Conservation (phyloP, 2,888 invertebrate species). For the Syrphus vitripennis region DNA sequence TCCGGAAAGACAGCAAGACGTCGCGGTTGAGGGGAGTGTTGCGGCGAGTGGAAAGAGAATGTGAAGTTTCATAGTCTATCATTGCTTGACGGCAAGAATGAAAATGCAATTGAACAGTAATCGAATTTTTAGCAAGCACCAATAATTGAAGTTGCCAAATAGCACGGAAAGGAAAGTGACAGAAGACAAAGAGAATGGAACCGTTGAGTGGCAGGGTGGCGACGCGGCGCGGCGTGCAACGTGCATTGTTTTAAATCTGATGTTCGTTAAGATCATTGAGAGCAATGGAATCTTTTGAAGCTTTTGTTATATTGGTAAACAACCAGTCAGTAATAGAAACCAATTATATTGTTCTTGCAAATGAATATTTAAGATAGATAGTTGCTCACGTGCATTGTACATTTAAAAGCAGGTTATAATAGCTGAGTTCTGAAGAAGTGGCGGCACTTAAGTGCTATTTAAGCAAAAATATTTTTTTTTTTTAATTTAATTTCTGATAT, state of each 20-base stretch:
- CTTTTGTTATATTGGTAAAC: not conserved
- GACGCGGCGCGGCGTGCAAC: not conserved
- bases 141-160: constrained; percentile 31
- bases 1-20: not conserved
- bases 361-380: not conserved
- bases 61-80: constrained; percentile 1
- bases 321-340: not conserved
- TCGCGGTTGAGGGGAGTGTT: not conserved
- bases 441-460: not conserved
- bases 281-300: not conserved
- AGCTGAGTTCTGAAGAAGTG: not conserved
- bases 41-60: constrained; percentile 28
- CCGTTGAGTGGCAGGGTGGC: not conserved
- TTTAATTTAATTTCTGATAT: not conserved
- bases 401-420: not conserved
- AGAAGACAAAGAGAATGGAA: constrained; percentile 27
- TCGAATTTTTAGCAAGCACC: constrained; percentile 35
- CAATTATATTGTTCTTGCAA: constrained; percentile 1
- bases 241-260: not conserved
- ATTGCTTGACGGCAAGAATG: constrained; percentile 36
- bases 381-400: not conserved
- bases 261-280: not conserved
- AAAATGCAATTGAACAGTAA: constrained; percentile 50
- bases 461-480: not conserved
- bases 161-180: constrained; percentile 47